phyloP scores from a whole-genome alignment of 2,888 invertebrate genomes.

The Anagyrus pseudococci region DNA sequence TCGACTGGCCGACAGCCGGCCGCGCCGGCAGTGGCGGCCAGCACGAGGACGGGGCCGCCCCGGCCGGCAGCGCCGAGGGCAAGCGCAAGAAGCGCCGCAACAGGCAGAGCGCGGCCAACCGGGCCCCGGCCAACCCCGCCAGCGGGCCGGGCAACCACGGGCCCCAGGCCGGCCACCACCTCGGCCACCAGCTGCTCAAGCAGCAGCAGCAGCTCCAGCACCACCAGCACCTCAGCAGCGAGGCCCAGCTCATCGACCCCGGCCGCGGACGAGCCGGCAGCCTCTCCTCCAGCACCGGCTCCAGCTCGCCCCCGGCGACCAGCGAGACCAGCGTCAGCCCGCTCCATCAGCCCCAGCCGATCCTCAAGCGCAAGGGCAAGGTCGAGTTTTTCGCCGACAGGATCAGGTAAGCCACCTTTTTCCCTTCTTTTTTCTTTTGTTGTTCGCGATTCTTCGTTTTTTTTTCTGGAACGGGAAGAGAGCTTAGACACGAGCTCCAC shows the following conservation, averaged over 20 bases:
- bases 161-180: conserved; percentile 69
- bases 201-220: conserved; percentile 43
- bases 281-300: conserved; percentile 78
- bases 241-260: conserved; percentile 50
- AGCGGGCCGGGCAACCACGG: conserved; percentile 62
- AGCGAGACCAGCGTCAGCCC: conserved; percentile 78
- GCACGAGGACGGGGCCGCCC: neutral
- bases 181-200: conserved; percentile 53
- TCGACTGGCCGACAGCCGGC: conserved; percentile 73
- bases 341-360: conserved; percentile 67
- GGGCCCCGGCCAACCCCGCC: conserved; percentile 70
- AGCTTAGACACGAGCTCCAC: no score
- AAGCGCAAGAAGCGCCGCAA: conserved; percentile 75
- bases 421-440: neutral
- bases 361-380: conserved; percentile 76
- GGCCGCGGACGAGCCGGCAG: conserved; percentile 75
- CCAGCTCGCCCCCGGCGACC: conserved; percentile 83
- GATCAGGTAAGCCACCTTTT: conserved; percentile 76
- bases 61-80: conserved; percentile 56
- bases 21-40: conserved; percentile 59
- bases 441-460: neutral
- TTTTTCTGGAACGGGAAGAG: neutral
- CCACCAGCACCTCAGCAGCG: conserved; percentile 5
- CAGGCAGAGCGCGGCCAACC: conserved; percentile 70
- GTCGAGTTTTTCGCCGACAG: conserved; percentile 81